phyloP scores from a whole-genome alignment of 64 coral and sea anemone species.

The Pocillopora verrucosa region DNA sequence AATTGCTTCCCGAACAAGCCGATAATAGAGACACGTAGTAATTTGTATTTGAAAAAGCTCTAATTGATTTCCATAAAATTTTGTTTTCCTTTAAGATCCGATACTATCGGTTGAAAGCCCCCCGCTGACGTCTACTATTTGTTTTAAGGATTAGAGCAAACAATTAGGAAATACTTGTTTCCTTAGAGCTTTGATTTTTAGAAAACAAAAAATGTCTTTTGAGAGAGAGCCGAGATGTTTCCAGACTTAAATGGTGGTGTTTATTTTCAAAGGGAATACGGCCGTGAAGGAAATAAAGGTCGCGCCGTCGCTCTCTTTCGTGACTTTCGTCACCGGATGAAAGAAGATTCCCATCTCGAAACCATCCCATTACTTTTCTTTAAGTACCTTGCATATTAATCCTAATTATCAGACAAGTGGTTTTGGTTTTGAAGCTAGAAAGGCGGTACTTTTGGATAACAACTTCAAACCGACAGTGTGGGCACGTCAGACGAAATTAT shows the following conservation, averaged over 20 bases:
- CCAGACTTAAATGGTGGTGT: neutral
- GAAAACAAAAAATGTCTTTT: slow-evolving; percentile 49
- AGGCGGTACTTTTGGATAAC: slow-evolving; percentile 64
- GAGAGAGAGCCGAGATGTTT: neutral
- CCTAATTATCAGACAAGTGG: slow-evolving; percentile 80
- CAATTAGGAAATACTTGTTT: slow-evolving; percentile 81
- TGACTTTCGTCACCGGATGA: slow-evolving; percentile 59
- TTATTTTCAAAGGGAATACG: neutral
- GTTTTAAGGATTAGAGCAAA: slow-evolving; percentile 95
- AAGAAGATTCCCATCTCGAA: slow-evolving; percentile 54
- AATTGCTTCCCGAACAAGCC: slow-evolving; percentile 78
- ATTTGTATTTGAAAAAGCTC: slow-evolving; percentile 93
- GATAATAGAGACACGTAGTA: slow-evolving; percentile 78
- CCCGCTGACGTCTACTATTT: slow-evolving; percentile 85
- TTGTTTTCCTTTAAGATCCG: slow-evolving; percentile 78
- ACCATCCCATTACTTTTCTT: slow-evolving; percentile 51
- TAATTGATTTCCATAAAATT: slow-evolving; percentile 99
- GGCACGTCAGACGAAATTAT: slow-evolving; percentile 40
- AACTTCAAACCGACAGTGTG: slow-evolving; percentile 43
- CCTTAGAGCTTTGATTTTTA: slow-evolving; percentile 69
- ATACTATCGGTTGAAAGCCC: slow-evolving; percentile 90
- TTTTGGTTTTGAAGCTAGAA: slow-evolving; percentile 59
- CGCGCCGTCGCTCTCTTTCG: neutral
- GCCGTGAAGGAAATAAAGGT: neutral
- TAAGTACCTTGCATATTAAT: slow-evolving; percentile 76